A percentile compares a stretch with the other conserved stretches of the same genome.
Conservation (phyloP, 1,140 invertebrate species). For the Drosophila littoralis region DNA sequence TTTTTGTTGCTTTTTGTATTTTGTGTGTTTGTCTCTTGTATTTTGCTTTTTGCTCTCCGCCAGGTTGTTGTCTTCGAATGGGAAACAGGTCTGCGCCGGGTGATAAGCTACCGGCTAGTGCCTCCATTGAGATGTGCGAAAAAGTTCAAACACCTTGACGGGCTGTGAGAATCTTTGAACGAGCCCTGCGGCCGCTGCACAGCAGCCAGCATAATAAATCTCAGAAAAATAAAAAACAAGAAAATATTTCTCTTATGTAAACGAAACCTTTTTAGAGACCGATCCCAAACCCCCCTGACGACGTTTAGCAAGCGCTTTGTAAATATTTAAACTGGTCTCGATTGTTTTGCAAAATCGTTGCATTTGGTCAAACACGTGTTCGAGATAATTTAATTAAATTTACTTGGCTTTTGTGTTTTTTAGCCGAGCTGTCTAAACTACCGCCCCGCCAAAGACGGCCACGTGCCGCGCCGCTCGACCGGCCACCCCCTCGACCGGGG, state of each 20-base stretch:
- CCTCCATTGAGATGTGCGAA: conserved; percentile 39
- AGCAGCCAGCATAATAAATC: not conserved
- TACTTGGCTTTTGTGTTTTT: conserved; percentile 71
- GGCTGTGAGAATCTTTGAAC: conserved; percentile 23
- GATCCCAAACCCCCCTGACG: conserved; percentile 45
- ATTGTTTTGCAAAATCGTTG: conserved; percentile 82
- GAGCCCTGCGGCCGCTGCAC: not conserved
- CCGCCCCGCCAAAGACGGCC: conserved; percentile 19
- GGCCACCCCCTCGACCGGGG: not conserved
- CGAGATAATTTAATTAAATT: conserved; percentile 84
- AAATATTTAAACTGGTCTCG: conserved; percentile 79
- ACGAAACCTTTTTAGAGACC: conserved; percentile 46
- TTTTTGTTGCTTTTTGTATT: conserved; percentile 39
- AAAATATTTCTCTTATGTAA: conserved; percentile 62
- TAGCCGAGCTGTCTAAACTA: conserved; percentile 23
- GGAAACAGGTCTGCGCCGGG: conserved; percentile 31
- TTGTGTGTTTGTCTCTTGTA: not conserved
- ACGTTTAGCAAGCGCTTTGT: conserved; percentile 69
- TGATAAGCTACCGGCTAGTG: conserved; percentile 28
- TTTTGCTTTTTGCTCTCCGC: not conserved
- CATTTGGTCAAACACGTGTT: conserved; percentile 84
- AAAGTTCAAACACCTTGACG: conserved; percentile 45
- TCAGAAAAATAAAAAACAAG: conserved; percentile 19
- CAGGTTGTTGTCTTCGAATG: not conserved
- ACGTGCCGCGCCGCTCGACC: conserved; percentile 32